Conservation (phyloP, 1,140 invertebrate genomes). For the Drosophila pachea region DNA sequence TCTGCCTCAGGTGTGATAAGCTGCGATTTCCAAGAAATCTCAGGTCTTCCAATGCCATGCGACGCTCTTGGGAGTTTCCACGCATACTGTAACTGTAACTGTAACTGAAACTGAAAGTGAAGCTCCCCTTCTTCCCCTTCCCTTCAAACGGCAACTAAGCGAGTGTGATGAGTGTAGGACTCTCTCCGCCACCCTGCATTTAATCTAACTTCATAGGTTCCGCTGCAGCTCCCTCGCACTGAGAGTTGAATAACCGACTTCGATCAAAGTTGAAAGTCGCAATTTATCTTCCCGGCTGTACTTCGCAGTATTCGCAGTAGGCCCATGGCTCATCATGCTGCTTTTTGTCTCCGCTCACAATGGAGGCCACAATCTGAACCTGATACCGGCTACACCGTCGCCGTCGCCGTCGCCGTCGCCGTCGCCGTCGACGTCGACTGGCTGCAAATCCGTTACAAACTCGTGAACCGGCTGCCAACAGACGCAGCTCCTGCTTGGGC, state of each 20-base stretch:
- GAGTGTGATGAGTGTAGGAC: too few relatives aligned
- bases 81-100: too few relatives aligned
- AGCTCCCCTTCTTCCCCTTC: too few relatives aligned
- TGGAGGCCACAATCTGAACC: slow-evolving; percentile 47
- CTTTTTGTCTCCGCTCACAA: slow-evolving; percentile 18
- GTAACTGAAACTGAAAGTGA: slow-evolving; percentile 8
- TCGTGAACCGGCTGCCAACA: slow-evolving; percentile 61
- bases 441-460: slow-evolving; percentile 70
- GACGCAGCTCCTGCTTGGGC: slow-evolving; percentile 22
- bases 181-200: too few relatives aligned
- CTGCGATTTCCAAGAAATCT: slow-evolving; percentile 31
- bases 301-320: slow-evolving; percentile 22
- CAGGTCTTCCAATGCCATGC: slow-evolving; percentile 2
- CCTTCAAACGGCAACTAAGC: too few relatives aligned
- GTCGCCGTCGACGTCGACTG: background rate
- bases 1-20: slow-evolving; percentile 18
- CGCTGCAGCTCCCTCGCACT: background rate
- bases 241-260: slow-evolving; percentile 38
- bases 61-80: background rate
- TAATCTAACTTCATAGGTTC: background rate
- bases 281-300: slow-evolving; percentile 29
- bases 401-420: background rate
- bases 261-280: slow-evolving; percentile 41
- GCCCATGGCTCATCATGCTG: slow-evolving; percentile 34
- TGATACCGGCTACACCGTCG: slow-evolving; percentile 46